phyloP scores from a whole-genome alignment of 2,113 vertebrate species.

The Corythornis madagascariensis region DNA sequence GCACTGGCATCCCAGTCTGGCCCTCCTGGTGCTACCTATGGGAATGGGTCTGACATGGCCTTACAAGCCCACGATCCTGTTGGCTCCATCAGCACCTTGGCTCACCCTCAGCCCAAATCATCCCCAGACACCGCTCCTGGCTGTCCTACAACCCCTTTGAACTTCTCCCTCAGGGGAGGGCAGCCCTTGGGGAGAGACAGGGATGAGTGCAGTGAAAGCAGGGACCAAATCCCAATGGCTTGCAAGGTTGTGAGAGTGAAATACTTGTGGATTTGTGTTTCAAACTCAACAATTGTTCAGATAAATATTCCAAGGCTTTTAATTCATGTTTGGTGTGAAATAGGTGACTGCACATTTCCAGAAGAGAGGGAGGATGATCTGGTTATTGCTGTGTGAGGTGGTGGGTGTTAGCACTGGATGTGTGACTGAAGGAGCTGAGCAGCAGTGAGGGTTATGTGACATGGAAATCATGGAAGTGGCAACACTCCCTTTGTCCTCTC shows the following conservation, averaged over 20 bases:
- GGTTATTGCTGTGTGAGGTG: not conserved
- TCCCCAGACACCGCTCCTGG: not conserved
- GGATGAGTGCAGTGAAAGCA: fast-evolving
- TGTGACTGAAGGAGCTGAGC: fast-evolving
- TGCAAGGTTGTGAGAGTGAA: not conserved
- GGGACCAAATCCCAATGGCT: not conserved
- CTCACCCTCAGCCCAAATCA: not conserved
- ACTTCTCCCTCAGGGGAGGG: not conserved
- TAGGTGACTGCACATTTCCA: not conserved
- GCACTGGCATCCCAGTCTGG: not conserved
- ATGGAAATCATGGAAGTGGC: not conserved
- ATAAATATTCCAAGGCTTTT: not conserved
- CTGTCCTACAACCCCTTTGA: not conserved
- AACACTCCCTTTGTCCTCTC: not conserved
- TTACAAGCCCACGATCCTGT: fast-evolving
- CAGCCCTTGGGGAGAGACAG: not conserved
- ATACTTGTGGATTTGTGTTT: not conserved
- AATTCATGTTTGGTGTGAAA: not conserved
- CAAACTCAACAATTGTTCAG: not conserved
- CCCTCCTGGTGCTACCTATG: not conserved
- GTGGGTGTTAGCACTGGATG: not conserved
- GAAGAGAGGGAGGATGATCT: not conserved
- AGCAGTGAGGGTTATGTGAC: fast-evolving
- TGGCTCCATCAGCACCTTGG: not conserved
- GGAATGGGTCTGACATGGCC: not conserved